Percentiles rank a stretch among this genome's conserved stretches.
These are phyloP conservation scores for Tholera decimalis DNA, from an alignment of 2,888 invertebrate genomes.

Conservation along the genomic window DNA sequence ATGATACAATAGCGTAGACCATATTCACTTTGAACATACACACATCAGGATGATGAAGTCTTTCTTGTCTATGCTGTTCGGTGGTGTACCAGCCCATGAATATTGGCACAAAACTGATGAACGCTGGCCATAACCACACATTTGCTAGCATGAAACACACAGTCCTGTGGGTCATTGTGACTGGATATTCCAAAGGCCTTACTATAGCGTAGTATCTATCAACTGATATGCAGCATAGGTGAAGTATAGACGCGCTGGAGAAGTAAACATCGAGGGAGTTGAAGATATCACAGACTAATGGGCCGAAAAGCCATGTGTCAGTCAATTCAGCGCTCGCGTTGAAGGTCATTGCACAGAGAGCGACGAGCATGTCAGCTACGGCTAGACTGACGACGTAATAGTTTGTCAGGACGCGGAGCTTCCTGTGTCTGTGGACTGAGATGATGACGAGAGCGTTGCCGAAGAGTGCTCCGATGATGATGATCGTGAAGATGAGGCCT, in stretches of 20 bases:
- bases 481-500: constrained; percentile 95
- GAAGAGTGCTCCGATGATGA: constrained; percentile 97
- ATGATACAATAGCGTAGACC: constrained; percentile 97
- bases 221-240: constrained; percentile 98
- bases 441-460: constrained; percentile 98
- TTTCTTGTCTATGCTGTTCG: constrained; percentile 93
- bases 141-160: constrained; percentile 96
- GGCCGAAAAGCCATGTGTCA: constrained; percentile 97
- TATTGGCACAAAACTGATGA: constrained; percentile 98
- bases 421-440: constrained; percentile 95
- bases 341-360: constrained; percentile 97
- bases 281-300: constrained; percentile 98
- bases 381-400: constrained; percentile 99
- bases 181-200: constrained; percentile 97
- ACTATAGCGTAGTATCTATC: constrained; percentile 98
- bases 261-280: constrained; percentile 98
- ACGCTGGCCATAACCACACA: constrained; percentile 98
- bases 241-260: constrained; percentile 97
- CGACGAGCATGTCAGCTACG: constrained; percentile 98
- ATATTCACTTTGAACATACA: constrained; percentile 97
- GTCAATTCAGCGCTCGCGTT: constrained; percentile 97
- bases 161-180: constrained; percentile 96
- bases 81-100: constrained; percentile 99
- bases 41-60: constrained; percentile 93
- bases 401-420: constrained; percentile 97